Evolutionary conservation across 2,888 invertebrate genomes (phyloP), one percentile per base, ranked within the genome.

Genomic region (Lymantria monacha): DNA sequence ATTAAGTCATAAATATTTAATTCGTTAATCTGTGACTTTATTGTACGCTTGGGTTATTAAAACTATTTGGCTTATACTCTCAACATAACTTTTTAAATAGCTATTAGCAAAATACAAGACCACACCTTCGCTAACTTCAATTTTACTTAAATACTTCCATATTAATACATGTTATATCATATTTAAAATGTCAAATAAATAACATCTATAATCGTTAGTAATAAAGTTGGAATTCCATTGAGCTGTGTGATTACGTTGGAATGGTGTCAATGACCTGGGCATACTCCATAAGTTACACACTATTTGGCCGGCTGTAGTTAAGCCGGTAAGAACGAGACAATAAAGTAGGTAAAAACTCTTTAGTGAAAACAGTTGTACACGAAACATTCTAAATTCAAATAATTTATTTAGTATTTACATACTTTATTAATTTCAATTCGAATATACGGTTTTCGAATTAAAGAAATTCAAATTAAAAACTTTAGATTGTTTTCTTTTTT

Each of bases 211-310:
- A 14, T 7, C 0, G 8, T 7, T 9, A 2, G 3, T 14, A 33
- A 37, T 58, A 56, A 48, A 55, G 63, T 55, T 45, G 42, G 14
- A 31, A 46, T 62, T 62, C 30, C 41, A 48, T 48, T 50, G 50
- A 30, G 10, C 11, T n/a, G 33, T 22, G 36, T 49, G 31, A 44
- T 44, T 55, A 55, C 57, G 57, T 57, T 49, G 67, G 70, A 81
- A 77, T 77, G 76, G 76, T 75, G 84, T 71, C 81, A 74, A 73
- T 55, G 81, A 79, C 76, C 83, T 49, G 63, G 52, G 52, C 63
- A 60, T 63, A 61, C 70, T 57, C 65, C 72, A 72, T 75, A 74
- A 70, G 73, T 69, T 68, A 75, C 74, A 72, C 72, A 72, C 73
- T 76, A 70, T 71, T 76, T 73, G 68, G 69, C 64, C 66, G 48